A percentile compares a stretch with the other conserved stretches of the same genome.
Evolutionary conservation across 2,797 vertebrate species (phyloP).

Genomic region (Lepilemur ruficaudatus): DNA sequence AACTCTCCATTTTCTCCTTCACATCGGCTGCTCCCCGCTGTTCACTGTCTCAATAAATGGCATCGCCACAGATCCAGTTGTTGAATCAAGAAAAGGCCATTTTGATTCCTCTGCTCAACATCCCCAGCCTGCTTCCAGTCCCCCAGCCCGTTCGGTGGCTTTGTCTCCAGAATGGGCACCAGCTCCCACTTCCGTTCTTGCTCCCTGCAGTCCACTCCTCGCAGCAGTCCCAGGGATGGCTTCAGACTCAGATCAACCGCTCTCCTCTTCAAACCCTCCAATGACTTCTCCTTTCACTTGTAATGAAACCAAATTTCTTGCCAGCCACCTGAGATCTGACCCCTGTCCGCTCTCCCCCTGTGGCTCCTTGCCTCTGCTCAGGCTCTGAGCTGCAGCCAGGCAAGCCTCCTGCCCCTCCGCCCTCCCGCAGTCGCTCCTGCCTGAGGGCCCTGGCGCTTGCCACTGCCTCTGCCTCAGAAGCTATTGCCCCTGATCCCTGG

Average conservation of each 20-base stretch:
- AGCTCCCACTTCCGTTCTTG: background rate
- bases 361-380: background rate
- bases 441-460: background rate
- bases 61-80: background rate
- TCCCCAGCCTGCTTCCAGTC: background rate
- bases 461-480: background rate
- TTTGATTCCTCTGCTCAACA: background rate
- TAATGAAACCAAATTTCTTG: background rate
- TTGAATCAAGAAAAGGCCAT: background rate
- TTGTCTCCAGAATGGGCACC: background rate
- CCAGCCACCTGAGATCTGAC: background rate
- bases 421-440: too few species aligned
- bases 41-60: background rate
- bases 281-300: background rate
- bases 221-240: background rate
- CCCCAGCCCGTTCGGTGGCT: background rate
- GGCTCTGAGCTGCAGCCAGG: background rate
- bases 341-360: background rate
- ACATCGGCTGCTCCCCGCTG: background rate
- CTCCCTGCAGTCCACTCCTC: too few species aligned
- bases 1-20: constrained; percentile 7
- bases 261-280: background rate
- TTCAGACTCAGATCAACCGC: background rate
- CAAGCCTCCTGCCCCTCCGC: background rate
- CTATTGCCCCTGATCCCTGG: background rate